Base-by-base conservation (phyloP, 2,888 invertebrate species). In the Meliscaeva auricollis region DNA sequence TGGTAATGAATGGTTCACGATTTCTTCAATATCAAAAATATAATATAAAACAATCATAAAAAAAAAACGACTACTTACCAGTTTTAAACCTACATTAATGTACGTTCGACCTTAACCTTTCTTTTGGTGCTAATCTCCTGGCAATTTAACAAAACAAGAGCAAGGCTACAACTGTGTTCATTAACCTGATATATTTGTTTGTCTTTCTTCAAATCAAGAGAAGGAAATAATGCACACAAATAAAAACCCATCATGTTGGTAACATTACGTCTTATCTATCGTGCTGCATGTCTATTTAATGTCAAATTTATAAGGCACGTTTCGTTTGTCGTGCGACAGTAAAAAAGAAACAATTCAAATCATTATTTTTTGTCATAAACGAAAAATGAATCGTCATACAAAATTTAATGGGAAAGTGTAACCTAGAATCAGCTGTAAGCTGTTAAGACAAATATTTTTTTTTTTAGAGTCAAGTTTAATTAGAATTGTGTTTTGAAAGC, bases 81-180 rank as follows among this genome's bases (percentile, higher is more conserved):
- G 54, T 32, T 32, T 54, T 9, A 30, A 30, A 32, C 30, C 30
- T 4, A 54, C 15, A 54, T n/a, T n/a, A n/a, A n/a, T n/a, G n/a
- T n/a, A n/a, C n/a, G 26, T 54, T 52, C 8, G 54, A 54, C 54
- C 54, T 54, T 54, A 54, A 54, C 30, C 54, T 54, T 54, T 54
- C 30, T 54, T 15, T 32, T 9, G 15, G 9, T 15, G 11, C 4
- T 54, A 17, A 54, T 9, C 30, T 32, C 9, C 15, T 32, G 15
- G 15, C 9, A 52, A 15, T 8, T 52, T 52, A 30, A 32, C 5
- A 26, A 32, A 9, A 26, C 8, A 5, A 32, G 30, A 54, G 15
- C 54, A 54, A 54, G n/a, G 54, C 4, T 15, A 54, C n/a, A n/a
- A n/a, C 9, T 30, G 30, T 32, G 52, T 54, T 54, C 54, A 3